Evolutionary conservation across 2,113 vertebrate genomes (phyloP), one percentile per base, ranked within the genome.

Genomic region (Myxocyprinus asiaticus): DNA sequence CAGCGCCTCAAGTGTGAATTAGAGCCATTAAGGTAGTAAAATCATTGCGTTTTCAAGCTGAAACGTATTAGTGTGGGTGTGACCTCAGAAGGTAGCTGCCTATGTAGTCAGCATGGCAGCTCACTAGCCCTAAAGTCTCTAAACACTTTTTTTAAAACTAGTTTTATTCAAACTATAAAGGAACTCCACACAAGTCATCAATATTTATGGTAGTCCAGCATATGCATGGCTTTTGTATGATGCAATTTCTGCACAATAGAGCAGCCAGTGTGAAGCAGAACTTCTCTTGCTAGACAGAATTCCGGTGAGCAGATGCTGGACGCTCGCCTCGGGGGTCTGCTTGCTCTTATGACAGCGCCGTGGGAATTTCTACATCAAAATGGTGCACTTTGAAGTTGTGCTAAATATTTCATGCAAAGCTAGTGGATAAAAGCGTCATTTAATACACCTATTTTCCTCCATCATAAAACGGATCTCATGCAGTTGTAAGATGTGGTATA

Each of bases 331-430:
- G 6, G 55, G 65, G 78, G 55, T 73, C 70, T 43, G 15, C 51
- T 80, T 74, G 70, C 78, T 59, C 68, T 61, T 7, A 73, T 80
- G 72, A 75, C 63, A 50, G 70, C 7, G 12, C 22, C 22, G 22
- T 33, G 22, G 22, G 22, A 33, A 33, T 33, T 33, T 33, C 22
- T 33, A 33, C 78, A 44, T 80, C 78, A 73, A 80, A 80, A 73
- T 64, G 43, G 58, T 65, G 48, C 67, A 43, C 77, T 43, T 64
- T 44, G 15, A 42, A 43, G 17, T 44, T 67, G 70, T 47, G 53
- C 69, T 66, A 66, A 80, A 80, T 65, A 66, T 73, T 80, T 80
- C 62, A 80, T 74, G 53, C 50, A 66, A 56, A 51, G 44, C 47
- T 53, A 50, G 51, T 50, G 33, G 50, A n/a, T 75, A 59, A 74